Base-by-base conservation (phyloP, 1,140 invertebrate species). In the Drosophila kepulauana region DNA sequence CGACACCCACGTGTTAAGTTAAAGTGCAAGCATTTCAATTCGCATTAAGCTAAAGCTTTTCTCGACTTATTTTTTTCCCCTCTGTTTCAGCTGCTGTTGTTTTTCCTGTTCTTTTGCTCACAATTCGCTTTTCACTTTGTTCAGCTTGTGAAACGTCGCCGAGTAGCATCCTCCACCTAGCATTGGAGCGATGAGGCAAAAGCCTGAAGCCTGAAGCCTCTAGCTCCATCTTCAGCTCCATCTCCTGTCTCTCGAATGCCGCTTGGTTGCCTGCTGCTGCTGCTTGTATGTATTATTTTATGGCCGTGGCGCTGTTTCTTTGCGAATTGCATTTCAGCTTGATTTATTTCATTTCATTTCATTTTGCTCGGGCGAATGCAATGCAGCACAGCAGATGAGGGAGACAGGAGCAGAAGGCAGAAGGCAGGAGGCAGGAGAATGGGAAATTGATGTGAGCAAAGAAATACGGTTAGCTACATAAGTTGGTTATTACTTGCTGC, bases 261-360 rank as follows among this genome's bases (percentile, higher is more conserved):
- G 35, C 25, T 49, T 25, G 41, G 46, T 59, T 48, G 16, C 5
- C n/a, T 16, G 35, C 35, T 38, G 35, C 35, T 33, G 30, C 30
- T 33, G 5, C 38, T 64, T 63, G 70, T 54, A 64, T 72, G 73
- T 77, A 75, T 88, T 89, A 88, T 89, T 89, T 88, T 89, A 88
- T 87, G 77, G 80, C 70, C 35, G 51, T 89, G 77, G 79, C 51
- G 28, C 78, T 89, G 85, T 89, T 89, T 79, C 85, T 78, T 81
- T 75, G 84, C 84, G 84, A 84, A 88, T 88, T 88, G 85, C 84
- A 88, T 84, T 88, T 88, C 84, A 88, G 84, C 84, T 88, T 88
- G 84, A 88, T 88, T 88, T 88, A 88, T 88, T 89, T 88, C 81
- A 84, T 88, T 87, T 86, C 82, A 86, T 86, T 87, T 87, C 73